Conservation (phyloP, 2,888 invertebrate species). For the Pyralis farinalis region DNA sequence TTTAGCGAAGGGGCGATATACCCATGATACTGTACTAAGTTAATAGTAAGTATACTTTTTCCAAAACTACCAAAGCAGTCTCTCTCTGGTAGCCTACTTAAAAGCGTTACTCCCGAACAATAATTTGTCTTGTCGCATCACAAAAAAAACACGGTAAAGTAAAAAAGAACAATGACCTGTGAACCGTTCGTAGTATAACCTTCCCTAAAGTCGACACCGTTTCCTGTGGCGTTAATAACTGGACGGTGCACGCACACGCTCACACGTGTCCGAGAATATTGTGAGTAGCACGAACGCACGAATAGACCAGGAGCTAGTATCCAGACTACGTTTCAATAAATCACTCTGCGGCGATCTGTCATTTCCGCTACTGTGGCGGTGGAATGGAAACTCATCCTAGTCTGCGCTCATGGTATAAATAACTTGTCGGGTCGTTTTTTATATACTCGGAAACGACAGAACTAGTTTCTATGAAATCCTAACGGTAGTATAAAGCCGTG, state of each 20-base stretch:
- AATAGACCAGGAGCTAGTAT: constrained; percentile 8
- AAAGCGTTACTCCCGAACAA: constrained; percentile 46
- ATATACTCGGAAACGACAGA: no score
- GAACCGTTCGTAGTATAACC: constrained; percentile 65
- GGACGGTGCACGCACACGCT: constrained; percentile 43
- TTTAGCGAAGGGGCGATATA: no score
- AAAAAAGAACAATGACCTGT: constrained; percentile 74
- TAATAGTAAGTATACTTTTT: no score
- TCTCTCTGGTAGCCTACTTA: constrained; percentile 30
- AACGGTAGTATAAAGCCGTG: no score
- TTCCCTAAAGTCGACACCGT: constrained; percentile 75
- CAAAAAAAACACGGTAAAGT: constrained; percentile 55
- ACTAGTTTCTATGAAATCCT: no score
- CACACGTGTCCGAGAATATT: constrained; percentile 13
- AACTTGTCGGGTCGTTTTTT: no score
- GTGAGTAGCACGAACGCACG: constrained; percentile 1
- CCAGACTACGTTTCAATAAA: constrained; percentile 7
- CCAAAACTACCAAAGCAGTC: constrained; percentile 27
- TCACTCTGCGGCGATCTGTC: constrained; percentile 1
- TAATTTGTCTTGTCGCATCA: constrained; percentile 59
- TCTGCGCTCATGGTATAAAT: no score
- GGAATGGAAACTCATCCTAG: not conserved
- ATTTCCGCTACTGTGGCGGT: constrained; percentile 16
- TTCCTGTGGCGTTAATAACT: constrained; percentile 67
- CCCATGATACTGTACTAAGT: no score